Evolutionary conservation across 92 coral and sea anemone species (phyloP), one percentile per base, ranked within the genome.

Genomic region (Palythoa grandis): DNA sequence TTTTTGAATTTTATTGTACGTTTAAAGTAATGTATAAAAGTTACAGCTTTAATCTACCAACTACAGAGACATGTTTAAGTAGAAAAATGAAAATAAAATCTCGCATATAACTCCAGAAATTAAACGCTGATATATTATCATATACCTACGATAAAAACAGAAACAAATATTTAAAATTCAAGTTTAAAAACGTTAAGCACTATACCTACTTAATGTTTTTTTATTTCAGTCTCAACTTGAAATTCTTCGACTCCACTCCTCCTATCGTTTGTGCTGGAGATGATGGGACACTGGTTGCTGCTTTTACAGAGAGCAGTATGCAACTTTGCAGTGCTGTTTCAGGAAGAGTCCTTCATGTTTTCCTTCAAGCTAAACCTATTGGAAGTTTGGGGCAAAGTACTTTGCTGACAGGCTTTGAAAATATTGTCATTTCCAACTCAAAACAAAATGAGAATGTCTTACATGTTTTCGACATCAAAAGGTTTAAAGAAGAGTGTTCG

Each of bases 371-470:
- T 65, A 87, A 83, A 7, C 98, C 98, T 3, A 94, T 92, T 16
- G 97, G 97, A 8, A 60, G 87, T 48, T 75, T 90, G 25, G 98
- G 98, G 17, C 98, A 94, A 60, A 92, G 92, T 73, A 86, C 90
- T 43, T 57, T 94, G 40, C 78, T 92, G 10, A 52, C 95, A 12
- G 86, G 91, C 50, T 88, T 80, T 82, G 75, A 72, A 39, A 78
- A 79, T 69, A 37, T 86, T 3, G 82, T 92, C 37, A 80, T 90
- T n/a, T 94, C 94, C 37, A 94, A 94, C 89, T 94, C 98, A 6
- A 86, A 72, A n/a, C 86, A 92, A 47, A 87, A 88, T 35, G 98
- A 94, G 77, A 90, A 94, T 43, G 84, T 90, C 19, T 70, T 94
- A 39, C 91, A 90, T 63, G 93, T 94, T n/a, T 63, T 92, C 48